Evolutionary conservation across 2,113 vertebrate species (phyloP).

Genomic region (Entomyzon cyanotis): DNA sequence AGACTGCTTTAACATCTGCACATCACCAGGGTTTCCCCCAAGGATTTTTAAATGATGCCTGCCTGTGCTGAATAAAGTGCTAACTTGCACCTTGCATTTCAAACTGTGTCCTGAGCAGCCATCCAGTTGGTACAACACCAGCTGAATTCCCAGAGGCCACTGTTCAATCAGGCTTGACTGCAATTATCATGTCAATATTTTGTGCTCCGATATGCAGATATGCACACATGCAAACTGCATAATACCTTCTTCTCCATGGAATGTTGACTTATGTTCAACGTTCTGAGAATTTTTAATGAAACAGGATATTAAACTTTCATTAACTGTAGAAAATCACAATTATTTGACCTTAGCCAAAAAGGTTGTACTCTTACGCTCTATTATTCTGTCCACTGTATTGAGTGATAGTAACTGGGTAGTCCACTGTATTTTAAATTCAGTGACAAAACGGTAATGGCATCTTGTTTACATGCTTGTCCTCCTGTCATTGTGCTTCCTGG

Average conservation of each 20-base stretch:
- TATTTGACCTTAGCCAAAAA: slow-evolving; percentile 71
- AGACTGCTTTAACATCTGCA: slow-evolving; percentile 86
- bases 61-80: slow-evolving; percentile 86
- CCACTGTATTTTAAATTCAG: neutral
- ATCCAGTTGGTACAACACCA: slow-evolving; percentile 90
- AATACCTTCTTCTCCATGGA: slow-evolving; percentile 83
- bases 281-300: slow-evolving; percentile 81
- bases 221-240: slow-evolving; percentile 82
- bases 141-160: slow-evolving; percentile 86
- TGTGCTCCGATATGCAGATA: slow-evolving; percentile 88
- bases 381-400: slow-evolving; percentile 8
- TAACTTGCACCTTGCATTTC: slow-evolving; percentile 90
- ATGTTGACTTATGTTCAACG: slow-evolving; percentile 79
- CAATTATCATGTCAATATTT: slow-evolving; percentile 99
- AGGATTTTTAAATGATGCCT: slow-evolving; percentile 91
- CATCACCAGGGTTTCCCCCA: slow-evolving; percentile 82
- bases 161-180: slow-evolving; percentile 88
- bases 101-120: slow-evolving; percentile 92
- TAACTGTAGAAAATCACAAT: slow-evolving; percentile 69
- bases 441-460: neutral
- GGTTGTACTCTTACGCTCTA: neutral
- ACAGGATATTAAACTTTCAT: slow-evolving; percentile 75
- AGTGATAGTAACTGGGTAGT: neutral
- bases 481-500: neutral
- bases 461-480: neutral